Evolutionary conservation across 2,113 vertebrate species (phyloP), one percentile per base, ranked within the genome.

Genomic region (Alectura lathami): DNA sequence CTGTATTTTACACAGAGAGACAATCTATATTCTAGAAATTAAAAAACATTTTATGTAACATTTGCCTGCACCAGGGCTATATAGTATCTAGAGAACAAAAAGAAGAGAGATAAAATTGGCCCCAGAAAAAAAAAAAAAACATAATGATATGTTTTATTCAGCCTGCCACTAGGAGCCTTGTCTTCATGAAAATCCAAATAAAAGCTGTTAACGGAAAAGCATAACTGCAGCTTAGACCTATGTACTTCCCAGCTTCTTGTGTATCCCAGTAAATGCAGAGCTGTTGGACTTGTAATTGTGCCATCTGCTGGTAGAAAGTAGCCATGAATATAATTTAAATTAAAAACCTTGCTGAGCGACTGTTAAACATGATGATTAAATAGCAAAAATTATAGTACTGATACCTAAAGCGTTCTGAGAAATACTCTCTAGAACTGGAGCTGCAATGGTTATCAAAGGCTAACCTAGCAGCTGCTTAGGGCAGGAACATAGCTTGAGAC

Each of bases 301-400:
- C 95, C 95, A 94, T 83, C 96, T 97, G 93, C 94, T 69, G 93
- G 91, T 47, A 42, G 21, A 43, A 62, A 54, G 53, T 14, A 48
- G 74, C 62, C 62, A 20, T 6, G 17, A 53, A 6, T 43, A 11
- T 30, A 6, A 0, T 36, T 62, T 17, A 42, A 34, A 81, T 2
- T 30, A n/a, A n/a, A 84, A 62, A 16, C 59, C 50, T 62, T 1
- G 20, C 48, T 50, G 77, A 48, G 21, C 0, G 5, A 24, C 60
- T 36, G 11, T 11, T 45, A 13, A 38, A 43, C 3, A 1, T 2
- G 2, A 13, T 8, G 32, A 17, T 23, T 36, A 51, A 38, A 72
- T 40, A 79, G 47, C 40, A 66, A n/a, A 30, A 68, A 43, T 54
- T 11, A 15, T 13, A 57, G 47, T 21, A 73, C 29, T 17, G 68